Base-by-base conservation (phyloP, 2,888 invertebrate species). In the Hirudinaria manillensis region DNA sequence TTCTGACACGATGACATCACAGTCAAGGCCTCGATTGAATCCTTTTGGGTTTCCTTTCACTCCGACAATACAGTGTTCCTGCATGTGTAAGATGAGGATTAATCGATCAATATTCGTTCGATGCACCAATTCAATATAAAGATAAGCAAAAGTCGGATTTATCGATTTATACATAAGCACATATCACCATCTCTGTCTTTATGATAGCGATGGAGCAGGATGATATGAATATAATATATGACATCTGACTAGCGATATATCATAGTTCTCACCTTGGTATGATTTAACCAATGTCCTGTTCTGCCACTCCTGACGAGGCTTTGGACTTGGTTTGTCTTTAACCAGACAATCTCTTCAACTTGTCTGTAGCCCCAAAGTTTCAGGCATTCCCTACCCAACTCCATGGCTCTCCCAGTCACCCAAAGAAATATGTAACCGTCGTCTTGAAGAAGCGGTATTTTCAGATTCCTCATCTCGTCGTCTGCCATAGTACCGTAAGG, bases 401-500 rank as follows among this genome's bases (percentile, higher is more conserved):
- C 98, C 94, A 94, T 94, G 0, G 94, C 94, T 81, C 76, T 70
- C 24, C 74, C 76, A 34, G 76, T 76, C 21, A 76, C 76, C 74
- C 76, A 75, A 0, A 98, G 89, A 86, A 98, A 98, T 79, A 98
- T 92, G 10, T 96, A 89, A 0, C 98, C 98, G 82, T 94, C 94
- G 83, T 97, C 96, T 86, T 97, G 96, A 65, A 97, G 86, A 75
- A 92, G 91, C 0, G 96, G 96, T 74, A 97, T 93, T 1, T 94
- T 94, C 27, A 98, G 87, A 77, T 93, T 93, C 72, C 96, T 88
- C 97, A 98, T 98, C 88, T 98, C 97, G 84, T 97, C 96, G 83
- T 98, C 97, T 0, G 94, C 94, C 94, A 98, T 94, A 0, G 97
- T 98, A 0, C 96, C 97, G 84, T 98, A 98, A 0, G 97, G 97